phyloP scores from a whole-genome alignment of 1,140 invertebrate species.

The Apis mellifera region DNA sequence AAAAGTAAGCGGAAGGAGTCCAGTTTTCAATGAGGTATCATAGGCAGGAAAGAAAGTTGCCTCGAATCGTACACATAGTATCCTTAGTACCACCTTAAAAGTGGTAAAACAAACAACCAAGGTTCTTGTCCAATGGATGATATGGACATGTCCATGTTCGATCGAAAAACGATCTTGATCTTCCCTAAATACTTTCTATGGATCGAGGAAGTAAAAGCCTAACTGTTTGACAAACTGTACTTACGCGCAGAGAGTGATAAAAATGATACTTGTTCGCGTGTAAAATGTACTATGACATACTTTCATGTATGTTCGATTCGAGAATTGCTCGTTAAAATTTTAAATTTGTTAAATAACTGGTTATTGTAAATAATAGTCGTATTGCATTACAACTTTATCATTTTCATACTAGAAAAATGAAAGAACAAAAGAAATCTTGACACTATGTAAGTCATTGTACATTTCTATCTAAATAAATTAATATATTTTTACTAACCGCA shows the following conservation, averaged over 20 bases:
- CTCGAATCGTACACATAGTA: neutral
- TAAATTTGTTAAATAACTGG: no score
- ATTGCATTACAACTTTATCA: no score
- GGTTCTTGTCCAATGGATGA: neutral
- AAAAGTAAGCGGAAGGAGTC: conserved; percentile 37
- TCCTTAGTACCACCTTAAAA: conserved; percentile 3
- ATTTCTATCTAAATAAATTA: no score
- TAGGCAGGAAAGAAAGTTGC: conserved; percentile 47
- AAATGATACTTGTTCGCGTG: neutral
- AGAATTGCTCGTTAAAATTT: no score
- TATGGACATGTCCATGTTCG: neutral
- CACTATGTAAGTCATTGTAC: no score
- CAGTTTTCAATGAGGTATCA: conserved; percentile 30
- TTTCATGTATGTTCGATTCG: no score
- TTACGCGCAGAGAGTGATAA: neutral
- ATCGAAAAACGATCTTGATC: conserved; percentile 4
- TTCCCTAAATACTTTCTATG: neutral
- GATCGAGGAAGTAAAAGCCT: conserved; percentile 6
- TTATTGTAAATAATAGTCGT: no score
- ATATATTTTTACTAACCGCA: no score
- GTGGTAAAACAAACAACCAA: neutral
- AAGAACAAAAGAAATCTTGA: no score
- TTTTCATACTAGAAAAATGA: no score
- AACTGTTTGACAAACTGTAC: neutral
- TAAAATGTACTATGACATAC: no score